Conservation (phyloP, 2,113 vertebrate genomes). For the Neotoma lepida region DNA sequence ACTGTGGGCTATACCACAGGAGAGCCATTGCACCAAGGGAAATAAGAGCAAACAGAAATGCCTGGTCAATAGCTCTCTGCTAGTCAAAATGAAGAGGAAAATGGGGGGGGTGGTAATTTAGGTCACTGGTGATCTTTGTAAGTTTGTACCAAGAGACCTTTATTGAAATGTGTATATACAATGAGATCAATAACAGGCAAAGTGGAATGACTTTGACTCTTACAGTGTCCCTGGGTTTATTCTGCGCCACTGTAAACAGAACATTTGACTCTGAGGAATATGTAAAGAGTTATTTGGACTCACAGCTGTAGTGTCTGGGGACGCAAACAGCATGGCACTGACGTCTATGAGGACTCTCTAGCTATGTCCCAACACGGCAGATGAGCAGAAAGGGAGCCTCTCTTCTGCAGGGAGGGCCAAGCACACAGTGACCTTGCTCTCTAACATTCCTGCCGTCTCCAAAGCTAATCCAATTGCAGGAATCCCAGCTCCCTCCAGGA, state of each 20-base stretch:
- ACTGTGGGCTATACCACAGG: neutral
- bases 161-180: neutral
- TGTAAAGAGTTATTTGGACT: neutral
- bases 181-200: neutral
- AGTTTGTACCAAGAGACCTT: neutral
- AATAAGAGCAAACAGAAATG: neutral
- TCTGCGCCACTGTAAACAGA: neutral
- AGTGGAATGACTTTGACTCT: neutral
- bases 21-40: neutral
- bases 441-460: neutral
- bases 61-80: neutral
- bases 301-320: neutral
- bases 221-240: neutral
- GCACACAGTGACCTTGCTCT: neutral
- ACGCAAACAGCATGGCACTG: neutral
- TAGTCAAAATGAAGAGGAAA: neutral
- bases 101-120: neutral
- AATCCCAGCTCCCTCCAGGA: neutral
- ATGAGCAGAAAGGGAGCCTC: neutral
- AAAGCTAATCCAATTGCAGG: neutral
- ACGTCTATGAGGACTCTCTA: neutral
- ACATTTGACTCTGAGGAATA: neutral
- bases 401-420: neutral
- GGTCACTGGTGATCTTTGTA: neutral
- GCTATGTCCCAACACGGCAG: neutral